Evolutionary conservation across 2,888 invertebrate species (phyloP), one percentile per base, ranked within the genome.

Genomic region (Lathronympha strigana): DNA sequence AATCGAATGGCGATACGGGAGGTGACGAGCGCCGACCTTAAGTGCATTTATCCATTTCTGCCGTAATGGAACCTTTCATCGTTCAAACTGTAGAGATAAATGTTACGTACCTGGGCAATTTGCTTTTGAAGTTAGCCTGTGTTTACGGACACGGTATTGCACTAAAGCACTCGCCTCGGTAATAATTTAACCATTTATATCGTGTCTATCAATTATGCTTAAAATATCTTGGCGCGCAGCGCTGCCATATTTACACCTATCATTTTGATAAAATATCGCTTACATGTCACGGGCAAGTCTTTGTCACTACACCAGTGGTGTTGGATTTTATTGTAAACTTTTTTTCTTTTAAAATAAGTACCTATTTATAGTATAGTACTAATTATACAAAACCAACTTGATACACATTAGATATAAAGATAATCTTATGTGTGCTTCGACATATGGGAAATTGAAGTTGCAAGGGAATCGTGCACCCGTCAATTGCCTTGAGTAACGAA

Each of bases 41-140:
- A 88, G 88, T 88, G 88, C 86, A 86, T 76, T 82, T 84, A 85
- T 86, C 85, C 87, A 88, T 88, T 87, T 79, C 77, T 73, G 77
- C 73, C 74, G 78, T 87, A 88, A 88, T 87, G 85, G 86, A 86
- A 76, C 83, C 86, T 87, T 87, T 87, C 85, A 86, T 82, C 85
- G 82, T 80, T 77, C 78, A 76, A 75, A 75, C 76, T 77, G 74
- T 76, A 72, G 73, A 85, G 86, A 89, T 87, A 86, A 87, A 87
- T 87, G 81, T 82, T 77, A 76, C 76, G 77, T 80, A 80, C 82
- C 84, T 81, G 80, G 83, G 84, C 83, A 84, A 84, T 85, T 83
- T 82, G 83, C 86, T 84, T 87, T 86, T 86, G 84, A 87, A 87
- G 84, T 87, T 83, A 80, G 76, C 79, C 70, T 75, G 74, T 77